Percentiles rank a stretch among this genome's conserved stretches.
Conservation (phyloP, 1,140 invertebrate species). For the Caenorhabditis tropicalis region DNA sequence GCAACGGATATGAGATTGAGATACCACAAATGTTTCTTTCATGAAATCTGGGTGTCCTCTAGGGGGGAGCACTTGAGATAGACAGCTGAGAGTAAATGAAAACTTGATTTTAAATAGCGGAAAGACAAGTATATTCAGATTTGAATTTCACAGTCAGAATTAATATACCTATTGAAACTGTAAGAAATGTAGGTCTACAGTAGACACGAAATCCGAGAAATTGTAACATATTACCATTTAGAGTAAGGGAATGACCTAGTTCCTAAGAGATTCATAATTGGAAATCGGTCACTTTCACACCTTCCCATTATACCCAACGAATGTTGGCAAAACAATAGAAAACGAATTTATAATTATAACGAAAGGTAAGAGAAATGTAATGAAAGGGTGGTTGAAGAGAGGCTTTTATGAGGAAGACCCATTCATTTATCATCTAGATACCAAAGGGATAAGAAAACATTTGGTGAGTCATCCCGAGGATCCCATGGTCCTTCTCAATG, state of each 20-base stretch:
- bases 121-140: no score
- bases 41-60: not conserved
- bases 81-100: no score
- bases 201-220: no score
- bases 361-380: not conserved
- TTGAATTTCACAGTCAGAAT: no score
- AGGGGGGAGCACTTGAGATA: no score
- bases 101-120: no score
- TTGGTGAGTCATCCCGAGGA: not conserved
- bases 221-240: not conserved
- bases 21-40: not conserved
- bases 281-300: conserved; percentile 27
- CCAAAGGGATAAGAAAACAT: no score
- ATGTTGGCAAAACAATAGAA: not conserved
- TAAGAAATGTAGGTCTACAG: no score
- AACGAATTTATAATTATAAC: not conserved
- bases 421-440: not conserved
- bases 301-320: not conserved
- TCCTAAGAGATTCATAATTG: no score
- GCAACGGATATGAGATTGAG: not conserved
- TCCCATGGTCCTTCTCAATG: not conserved
- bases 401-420: not conserved
- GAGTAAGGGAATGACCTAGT: no score
- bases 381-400: not conserved
- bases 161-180: no score